phyloP scores from a whole-genome alignment of 1,140 invertebrate genomes.

The Trissolcus basalis region DNA sequence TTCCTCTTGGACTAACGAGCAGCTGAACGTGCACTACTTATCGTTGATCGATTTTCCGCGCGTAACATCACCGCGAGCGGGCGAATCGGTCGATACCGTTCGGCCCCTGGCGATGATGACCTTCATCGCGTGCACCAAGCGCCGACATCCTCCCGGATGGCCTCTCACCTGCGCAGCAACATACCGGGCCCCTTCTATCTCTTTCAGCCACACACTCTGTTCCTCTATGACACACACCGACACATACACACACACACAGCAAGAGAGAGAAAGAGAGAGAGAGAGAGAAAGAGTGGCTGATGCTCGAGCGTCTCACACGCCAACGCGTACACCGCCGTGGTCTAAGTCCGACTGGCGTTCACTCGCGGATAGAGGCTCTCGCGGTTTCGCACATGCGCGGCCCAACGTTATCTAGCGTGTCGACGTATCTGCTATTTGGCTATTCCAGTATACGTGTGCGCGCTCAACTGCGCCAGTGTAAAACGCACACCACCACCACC shows the following conservation, averaged over 20 bases:
- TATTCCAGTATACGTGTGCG: slow-evolving; percentile 38
- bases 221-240: background rate
- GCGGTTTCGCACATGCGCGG: slow-evolving; percentile 48
- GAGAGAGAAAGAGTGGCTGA: slow-evolving; percentile 9
- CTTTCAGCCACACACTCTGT: background rate
- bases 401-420: slow-evolving; percentile 40
- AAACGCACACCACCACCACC: background rate
- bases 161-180: slow-evolving; percentile 4
- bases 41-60: slow-evolving; percentile 49
- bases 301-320: background rate
- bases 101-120: slow-evolving; percentile 43
- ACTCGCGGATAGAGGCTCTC: slow-evolving; percentile 34
- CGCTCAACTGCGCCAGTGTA: background rate
- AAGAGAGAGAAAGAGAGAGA: background rate
- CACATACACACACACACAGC: slow-evolving; percentile 1
- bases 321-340: slow-evolving; percentile 30
- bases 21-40: slow-evolving; percentile 44
- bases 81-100: slow-evolving; percentile 40
- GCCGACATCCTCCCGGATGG: slow-evolving; percentile 13
- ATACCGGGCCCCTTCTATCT: slow-evolving; percentile 9
- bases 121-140: slow-evolving; percentile 32
- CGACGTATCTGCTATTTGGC: slow-evolving; percentile 50
- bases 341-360: slow-evolving; percentile 36
- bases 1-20: slow-evolving; percentile 10
- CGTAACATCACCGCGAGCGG: slow-evolving; percentile 46